Conservation (phyloP, 2,797 vertebrate genomes). For the Macropodus opercularis region DNA sequence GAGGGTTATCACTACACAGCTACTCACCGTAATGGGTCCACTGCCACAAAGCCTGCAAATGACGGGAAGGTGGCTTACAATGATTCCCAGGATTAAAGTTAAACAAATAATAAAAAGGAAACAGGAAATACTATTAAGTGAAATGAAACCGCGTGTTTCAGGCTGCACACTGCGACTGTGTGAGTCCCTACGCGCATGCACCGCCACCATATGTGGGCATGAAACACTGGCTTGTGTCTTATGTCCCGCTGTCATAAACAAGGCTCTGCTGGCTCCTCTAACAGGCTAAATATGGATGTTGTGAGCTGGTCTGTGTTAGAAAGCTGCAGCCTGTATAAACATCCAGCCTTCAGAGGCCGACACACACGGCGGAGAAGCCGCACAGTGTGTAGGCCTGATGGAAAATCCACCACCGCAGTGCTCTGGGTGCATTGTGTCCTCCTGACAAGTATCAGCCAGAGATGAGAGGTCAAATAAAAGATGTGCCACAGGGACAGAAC, state of each 20-base stretch:
- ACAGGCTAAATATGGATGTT: slow-evolving; percentile 73
- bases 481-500: background rate
- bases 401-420: slow-evolving; percentile 29
- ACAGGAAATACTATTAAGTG: too few relatives aligned
- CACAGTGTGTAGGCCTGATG: slow-evolving; percentile 13
- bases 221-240: slow-evolving; percentile 48
- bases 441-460: background rate
- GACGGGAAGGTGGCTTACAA: background rate
- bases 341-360: slow-evolving; percentile 30
- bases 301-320: slow-evolving; percentile 53
- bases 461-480: background rate
- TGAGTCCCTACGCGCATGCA: background rate
- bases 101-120: background rate
- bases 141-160: too few relatives aligned
- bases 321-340: slow-evolving; percentile 57
- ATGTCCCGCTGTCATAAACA: slow-evolving; percentile 55
- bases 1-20: too few relatives aligned
- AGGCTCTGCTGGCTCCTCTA: slow-evolving; percentile 37
- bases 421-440: slow-evolving; percentile 5
- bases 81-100: background rate
- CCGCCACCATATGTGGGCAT: slow-evolving; percentile 62
- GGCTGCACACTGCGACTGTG: background rate
- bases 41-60: background rate
- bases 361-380: slow-evolving; percentile 16
- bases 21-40: too few relatives aligned